phyloP scores from a whole-genome alignment of 2,113 vertebrate species.

The Prolemur simus region DNA sequence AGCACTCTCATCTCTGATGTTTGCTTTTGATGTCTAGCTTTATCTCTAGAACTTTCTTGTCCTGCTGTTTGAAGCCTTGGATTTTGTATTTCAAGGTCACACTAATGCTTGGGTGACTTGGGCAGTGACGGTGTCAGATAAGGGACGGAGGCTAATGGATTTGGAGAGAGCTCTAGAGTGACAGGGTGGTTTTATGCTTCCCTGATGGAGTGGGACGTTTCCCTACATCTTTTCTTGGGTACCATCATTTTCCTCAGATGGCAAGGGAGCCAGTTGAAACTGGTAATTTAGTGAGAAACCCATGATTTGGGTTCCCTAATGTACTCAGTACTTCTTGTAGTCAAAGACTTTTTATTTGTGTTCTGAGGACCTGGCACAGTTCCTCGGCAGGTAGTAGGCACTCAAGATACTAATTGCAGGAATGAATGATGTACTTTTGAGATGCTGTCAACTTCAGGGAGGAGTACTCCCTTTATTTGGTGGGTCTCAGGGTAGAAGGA shows the following conservation, averaged over 20 bases:
- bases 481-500: not conserved
- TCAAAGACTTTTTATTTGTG: not conserved
- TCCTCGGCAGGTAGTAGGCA: not conserved
- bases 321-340: not conserved
- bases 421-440: slow-evolving; percentile 12
- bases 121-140: not conserved
- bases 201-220: not conserved
- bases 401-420: not conserved
- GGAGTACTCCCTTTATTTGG: not conserved
- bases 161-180: not conserved
- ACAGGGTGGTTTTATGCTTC: not conserved
- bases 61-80: not conserved
- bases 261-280: not conserved
- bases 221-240: not conserved
- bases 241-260: not conserved
- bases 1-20: not conserved
- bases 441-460: not conserved
- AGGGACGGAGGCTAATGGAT: not conserved
- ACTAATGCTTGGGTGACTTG: not conserved
- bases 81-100: not conserved
- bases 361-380: not conserved
- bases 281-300: not conserved
- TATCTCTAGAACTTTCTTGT: not conserved
- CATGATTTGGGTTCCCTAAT: not conserved
- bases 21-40: not conserved